Conservation (phyloP, 2,113 vertebrate genomes). For the Pachycephala philippinensis region DNA sequence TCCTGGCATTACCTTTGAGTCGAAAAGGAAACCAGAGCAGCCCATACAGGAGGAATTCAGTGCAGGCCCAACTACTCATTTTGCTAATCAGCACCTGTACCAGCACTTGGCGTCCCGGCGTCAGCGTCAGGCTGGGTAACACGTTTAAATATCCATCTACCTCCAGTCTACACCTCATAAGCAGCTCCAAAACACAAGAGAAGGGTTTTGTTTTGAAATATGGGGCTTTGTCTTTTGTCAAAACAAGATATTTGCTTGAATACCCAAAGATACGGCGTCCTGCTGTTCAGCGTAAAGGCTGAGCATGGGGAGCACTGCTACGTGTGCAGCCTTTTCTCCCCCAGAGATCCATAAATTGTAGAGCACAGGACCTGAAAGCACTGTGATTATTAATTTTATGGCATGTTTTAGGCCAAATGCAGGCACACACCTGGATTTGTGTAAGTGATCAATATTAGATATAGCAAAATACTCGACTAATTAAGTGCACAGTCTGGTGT, state of each 20-base stretch:
- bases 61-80: neutral
- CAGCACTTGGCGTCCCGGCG: rapidly evolving
- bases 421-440: neutral
- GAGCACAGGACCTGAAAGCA: neutral
- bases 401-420: neutral
- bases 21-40: neutral
- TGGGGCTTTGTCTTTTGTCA: neutral
- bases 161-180: neutral
- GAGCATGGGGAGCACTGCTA: neutral
- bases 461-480: neutral
- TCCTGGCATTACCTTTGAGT: neutral
- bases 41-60: neutral
- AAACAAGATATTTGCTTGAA: neutral
- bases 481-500: neutral
- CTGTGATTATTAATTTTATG: neutral
- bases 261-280: rapidly evolving
- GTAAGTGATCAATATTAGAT: neutral
- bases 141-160: neutral
- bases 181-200: neutral
- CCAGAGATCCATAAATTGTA: neutral
- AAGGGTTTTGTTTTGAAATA: neutral
- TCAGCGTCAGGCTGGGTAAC: neutral
- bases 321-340: neutral
- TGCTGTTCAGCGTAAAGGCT: neutral
- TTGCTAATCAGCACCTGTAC: neutral